Percentiles rank a stretch among this genome's conserved stretches.
These are phyloP conservation scores for Monopterus albus DNA, from an alignment of 2,113 vertebrate species.

Conservation along the genomic window DNA sequence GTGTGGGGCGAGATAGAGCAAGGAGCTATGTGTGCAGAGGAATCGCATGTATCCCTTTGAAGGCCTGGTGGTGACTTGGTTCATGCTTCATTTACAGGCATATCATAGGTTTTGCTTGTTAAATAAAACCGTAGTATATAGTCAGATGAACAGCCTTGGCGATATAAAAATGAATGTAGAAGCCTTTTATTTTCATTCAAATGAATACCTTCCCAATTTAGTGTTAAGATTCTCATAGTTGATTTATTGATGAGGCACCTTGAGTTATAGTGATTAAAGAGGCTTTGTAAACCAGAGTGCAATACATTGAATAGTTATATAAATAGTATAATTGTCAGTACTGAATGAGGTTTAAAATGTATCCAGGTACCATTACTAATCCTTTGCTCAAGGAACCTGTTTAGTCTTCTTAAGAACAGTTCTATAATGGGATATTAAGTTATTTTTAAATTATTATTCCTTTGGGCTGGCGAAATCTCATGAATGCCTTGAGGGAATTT, in stretches of 20 bases:
- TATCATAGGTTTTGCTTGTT: constrained; percentile 10
- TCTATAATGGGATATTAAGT: too few species aligned
- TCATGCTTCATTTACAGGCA: constrained; percentile 9
- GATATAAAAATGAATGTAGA: not conserved
- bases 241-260: not conserved
- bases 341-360: too few species aligned
- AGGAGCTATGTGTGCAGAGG: not conserved
- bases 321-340: not conserved
- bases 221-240: not conserved
- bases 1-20: not conserved
- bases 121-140: not conserved
- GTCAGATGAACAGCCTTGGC: not conserved
- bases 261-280: too few species aligned
- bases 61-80: not conserved
- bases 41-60: not conserved
- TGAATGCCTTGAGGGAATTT: too few species aligned
- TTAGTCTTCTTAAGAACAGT: too few species aligned
- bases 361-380: too few species aligned
- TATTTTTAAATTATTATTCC: too few species aligned
- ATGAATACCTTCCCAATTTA: not conserved
- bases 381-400: too few species aligned
- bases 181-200: not conserved
- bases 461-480: too few species aligned
- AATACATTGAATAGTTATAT: not conserved
- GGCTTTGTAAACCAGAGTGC: not conserved